These are phyloP conservation scores for Falco cherrug DNA, from an alignment of 2,797 vertebrate genomes.

Conservation along the genomic window DNA sequence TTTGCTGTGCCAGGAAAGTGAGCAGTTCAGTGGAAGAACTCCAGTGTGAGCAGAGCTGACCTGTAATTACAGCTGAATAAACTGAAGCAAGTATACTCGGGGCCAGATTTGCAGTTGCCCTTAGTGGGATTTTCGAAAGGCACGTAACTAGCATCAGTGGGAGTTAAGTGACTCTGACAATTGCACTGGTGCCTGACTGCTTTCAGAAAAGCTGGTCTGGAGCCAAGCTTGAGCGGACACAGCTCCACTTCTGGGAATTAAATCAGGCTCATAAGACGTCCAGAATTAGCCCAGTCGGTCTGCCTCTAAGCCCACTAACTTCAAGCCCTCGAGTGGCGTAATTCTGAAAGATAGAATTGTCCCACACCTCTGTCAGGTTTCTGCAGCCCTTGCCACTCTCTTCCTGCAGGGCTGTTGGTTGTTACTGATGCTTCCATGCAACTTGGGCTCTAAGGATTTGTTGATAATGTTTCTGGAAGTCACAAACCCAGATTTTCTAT, in stretches of 20 bases:
- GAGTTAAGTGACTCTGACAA: conserved; percentile 46
- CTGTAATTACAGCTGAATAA: conserved; percentile 17
- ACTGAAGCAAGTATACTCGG: not conserved
- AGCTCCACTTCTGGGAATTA: conserved; percentile 22
- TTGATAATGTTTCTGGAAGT: not conserved
- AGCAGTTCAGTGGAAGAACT: not conserved
- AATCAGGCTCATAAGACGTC: not conserved
- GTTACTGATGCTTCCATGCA: not conserved
- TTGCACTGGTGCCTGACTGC: conserved; percentile 17
- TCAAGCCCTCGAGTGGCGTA: not conserved
- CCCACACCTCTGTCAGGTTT: not conserved
- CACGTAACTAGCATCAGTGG: not conserved
- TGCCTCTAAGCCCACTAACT: not conserved
- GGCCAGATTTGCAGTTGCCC: not conserved
- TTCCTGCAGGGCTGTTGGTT: not conserved
- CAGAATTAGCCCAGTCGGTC: not conserved
- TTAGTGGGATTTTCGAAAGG: conserved; percentile 27
- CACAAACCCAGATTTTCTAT: not conserved
- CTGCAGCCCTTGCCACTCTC: not conserved
- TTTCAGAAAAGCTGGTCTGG: conserved; percentile 8
- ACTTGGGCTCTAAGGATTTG: not conserved
- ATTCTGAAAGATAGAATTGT: not conserved
- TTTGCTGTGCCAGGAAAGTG: not conserved
- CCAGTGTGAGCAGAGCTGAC: not conserved
- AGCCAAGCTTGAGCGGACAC: conserved; percentile 17